Base-by-base conservation (phyloP, 2,888 invertebrate species). In the Drosophila antonietae region DNA sequence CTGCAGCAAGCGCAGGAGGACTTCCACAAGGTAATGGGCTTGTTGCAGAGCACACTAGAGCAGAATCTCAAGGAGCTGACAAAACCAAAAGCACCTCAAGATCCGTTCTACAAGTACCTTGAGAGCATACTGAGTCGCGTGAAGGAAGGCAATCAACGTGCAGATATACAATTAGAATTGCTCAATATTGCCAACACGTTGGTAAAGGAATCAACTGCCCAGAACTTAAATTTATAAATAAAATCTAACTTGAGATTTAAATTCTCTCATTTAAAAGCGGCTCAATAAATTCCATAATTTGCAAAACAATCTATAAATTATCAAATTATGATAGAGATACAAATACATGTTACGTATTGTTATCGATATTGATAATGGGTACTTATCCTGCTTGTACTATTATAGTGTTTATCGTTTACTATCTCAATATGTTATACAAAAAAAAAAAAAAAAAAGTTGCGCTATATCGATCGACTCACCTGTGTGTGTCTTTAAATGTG, bases 401-500 rank as follows among this genome's bases (percentile, higher is more conserved):
- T 46, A 46, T 46, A 46, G 14, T 0, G 14, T 46, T 44, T 2
- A 44, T n/a, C n/a, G 3, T n/a, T 20, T n/a, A 31, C 4, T 28
- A n/a, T 49, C 28, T n/a, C 2, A 31, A 31, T 10, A 28, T 9
- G n/a, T 28, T 28, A 28, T 15, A 47, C 15, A 6, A 23, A 23
- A 23, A 23, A 28, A 15, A 23, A 23, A 23, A 28, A 15, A 15
- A 15, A 15, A 15, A 14, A 8, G 6, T 23, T 23, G 2, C 15
- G 7, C 23, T 23, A 5, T 28, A 14, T n/a, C 2, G 1, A 18
- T 23, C 2, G 1, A 55, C 85, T 89, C 94, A 98, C 98, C 98
- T 95, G 96, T 97, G 91, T 98, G 98, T 65, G 98, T 98, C 94
- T 98, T 98, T 95, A 97, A 95, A 93, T 98, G 98, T 71, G 98